Evolutionary conservation across 2,888 invertebrate genomes (phyloP).

Genomic region (Melinaea menophilus): DNA sequence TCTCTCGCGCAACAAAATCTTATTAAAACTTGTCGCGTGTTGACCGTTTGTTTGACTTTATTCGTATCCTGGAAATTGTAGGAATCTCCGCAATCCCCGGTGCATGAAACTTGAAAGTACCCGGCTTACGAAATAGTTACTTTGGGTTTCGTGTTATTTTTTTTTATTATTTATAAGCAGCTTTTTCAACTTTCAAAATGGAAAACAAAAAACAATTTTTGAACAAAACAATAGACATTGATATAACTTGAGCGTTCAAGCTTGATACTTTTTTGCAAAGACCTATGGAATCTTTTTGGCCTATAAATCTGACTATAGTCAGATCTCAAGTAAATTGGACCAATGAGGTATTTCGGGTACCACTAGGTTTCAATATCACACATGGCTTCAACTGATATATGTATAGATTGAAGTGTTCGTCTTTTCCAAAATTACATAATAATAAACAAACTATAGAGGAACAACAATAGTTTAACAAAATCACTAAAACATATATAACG

Average conservation of each 20-base stretch:
- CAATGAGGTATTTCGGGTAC: too few relatives aligned
- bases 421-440: too few relatives aligned
- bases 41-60: conserved; percentile 41
- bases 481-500: background rate
- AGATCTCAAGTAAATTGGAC: too few relatives aligned
- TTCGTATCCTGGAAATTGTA: conserved; percentile 35
- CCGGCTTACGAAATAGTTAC: background rate
- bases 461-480: background rate
- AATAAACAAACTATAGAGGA: too few relatives aligned
- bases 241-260: too few relatives aligned
- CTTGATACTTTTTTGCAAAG: too few relatives aligned
- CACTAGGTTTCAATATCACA: too few relatives aligned
- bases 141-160: background rate
- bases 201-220: background rate
- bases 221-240: too few relatives aligned
- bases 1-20: conserved; percentile 38
- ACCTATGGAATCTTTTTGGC: too few relatives aligned
- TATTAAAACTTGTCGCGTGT: conserved; percentile 45
- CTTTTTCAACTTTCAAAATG: background rate
- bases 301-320: too few relatives aligned
- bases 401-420: too few relatives aligned
- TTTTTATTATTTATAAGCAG: background rate
- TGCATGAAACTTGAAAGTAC: conserved; percentile 35
- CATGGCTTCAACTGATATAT: too few relatives aligned
- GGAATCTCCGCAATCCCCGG: conserved; percentile 30